Conservation (phyloP, 1,140 invertebrate species). For the Cheumatopsyche charites region DNA sequence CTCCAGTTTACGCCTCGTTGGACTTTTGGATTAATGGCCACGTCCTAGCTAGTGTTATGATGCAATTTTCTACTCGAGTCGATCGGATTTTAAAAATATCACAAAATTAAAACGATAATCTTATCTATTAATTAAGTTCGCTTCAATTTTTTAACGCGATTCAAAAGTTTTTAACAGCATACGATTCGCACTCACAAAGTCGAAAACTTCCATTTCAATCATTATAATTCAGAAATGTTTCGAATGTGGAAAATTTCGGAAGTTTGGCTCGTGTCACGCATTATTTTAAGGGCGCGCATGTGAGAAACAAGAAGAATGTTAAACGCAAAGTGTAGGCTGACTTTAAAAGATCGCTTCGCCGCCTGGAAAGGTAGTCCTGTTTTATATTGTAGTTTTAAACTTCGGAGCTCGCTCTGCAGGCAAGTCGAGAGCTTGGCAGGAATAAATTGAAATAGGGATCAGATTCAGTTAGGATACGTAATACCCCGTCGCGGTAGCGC, state of each 20-base stretch:
- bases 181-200: not conserved
- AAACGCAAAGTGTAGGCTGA: conserved; percentile 32
- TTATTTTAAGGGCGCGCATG: not conserved
- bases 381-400: conserved; percentile 50
- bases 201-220: not conserved
- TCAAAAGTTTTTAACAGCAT: no score
- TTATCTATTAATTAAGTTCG: no score
- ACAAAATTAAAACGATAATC: no score
- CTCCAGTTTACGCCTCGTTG: conserved; percentile 15
- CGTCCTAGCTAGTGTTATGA: not conserved
- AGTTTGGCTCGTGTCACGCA: not conserved
- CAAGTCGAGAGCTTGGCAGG: conserved; percentile 45
- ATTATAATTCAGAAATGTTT: not conserved
- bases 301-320: conserved; percentile 9
- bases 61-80: not conserved
- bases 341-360: conserved; percentile 40
- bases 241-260: not conserved
- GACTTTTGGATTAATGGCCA: conserved; percentile 23
- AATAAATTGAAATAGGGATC: conserved; percentile 50
- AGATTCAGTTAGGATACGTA: conserved; percentile 48
- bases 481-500: conserved; percentile 36
- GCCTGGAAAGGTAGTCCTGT: conserved; percentile 32
- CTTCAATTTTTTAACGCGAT: not conserved
- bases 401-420: conserved; percentile 37
- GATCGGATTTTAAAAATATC: no score